Base-by-base conservation (phyloP, 2,888 invertebrate species). In the Danaus chrysippus region DNA sequence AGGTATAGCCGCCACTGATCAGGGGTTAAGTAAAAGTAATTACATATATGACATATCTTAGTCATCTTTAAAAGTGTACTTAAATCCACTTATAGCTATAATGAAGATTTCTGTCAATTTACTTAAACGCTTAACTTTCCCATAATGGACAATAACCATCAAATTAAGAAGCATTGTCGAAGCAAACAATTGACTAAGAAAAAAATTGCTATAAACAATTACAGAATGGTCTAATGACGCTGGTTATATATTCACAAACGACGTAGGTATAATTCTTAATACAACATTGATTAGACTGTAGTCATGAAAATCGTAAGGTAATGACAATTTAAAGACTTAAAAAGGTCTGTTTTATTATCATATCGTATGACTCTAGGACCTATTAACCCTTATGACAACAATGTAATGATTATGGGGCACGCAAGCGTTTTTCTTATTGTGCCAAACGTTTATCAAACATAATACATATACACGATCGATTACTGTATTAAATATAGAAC, bases 261-360 rank as follows among this genome's bases (percentile, higher is more conserved):
- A 90, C 83, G 73, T 77, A 76, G 82, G 79, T 83, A 85, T 80
- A 84, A 87, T 89, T 90, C 86, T 84, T 87, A 86, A 89, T 89
- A 89, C 76, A 88, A 89, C 89, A 87, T 87, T 90, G 87, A 91
- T 91, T 86, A 88, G 84, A 69, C 79, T 72, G 73, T 74, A 78
- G 82, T 76, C 79, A 86, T 79, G 84, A 81, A 77, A 82, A 79
- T 62, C 77, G 73, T 75, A 78, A 83, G 84, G 86, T 90, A 91
- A 91, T 87, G 91, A 87, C 87, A 87, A 88, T 90, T 91, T 91
- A 90, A 91, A 91, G 89, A 90, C 90, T 81, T 84, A 85, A 34
- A 34, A 86, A 91, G 88, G 86, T 87, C 84, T 85, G 84, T 87
- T 90, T 91, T 88, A 88, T 90, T 91, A 90, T 87, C 87, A 83